Conservation (phyloP, 2,797 vertebrate species). For the Trachops cirrhosus region DNA sequence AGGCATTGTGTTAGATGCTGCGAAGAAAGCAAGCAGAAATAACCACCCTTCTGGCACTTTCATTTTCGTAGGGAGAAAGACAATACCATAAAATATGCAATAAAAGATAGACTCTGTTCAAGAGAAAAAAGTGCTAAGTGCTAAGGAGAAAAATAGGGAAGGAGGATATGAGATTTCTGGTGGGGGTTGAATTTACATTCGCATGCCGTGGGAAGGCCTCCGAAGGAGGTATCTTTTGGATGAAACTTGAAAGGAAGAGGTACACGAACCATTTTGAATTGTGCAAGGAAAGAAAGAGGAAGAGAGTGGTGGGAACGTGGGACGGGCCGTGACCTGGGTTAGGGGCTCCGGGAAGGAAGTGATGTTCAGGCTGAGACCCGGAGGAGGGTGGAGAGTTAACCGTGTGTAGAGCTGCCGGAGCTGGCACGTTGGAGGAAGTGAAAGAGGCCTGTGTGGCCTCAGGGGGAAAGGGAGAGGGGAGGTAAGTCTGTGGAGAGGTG, state of each 20-base stretch:
- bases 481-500: conserved; percentile 4
- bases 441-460: conserved; percentile 50
- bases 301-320: background rate
- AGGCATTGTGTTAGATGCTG: background rate
- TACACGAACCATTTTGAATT: conserved; percentile 11
- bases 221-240: background rate
- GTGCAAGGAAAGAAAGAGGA: background rate
- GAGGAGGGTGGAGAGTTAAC: conserved; percentile 46
- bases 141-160: background rate
- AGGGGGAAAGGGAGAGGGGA: background rate
- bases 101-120: background rate
- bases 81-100: background rate
- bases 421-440: conserved; percentile 64
- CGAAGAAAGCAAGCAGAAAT: background rate
- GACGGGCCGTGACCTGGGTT: background rate
- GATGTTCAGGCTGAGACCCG: background rate
- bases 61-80: background rate
- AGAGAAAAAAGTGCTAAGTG: background rate
- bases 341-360: conserved; percentile 43
- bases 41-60: background rate
- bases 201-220: background rate
- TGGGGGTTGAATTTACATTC: background rate
- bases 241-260: conserved; percentile 34
- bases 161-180: background rate
- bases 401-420: conserved; percentile 33